Percentiles rank a stretch among this genome's conserved stretches.
Conservation (phyloP, 2,888 invertebrate genomes). For the Aricia artaxerxes region DNA sequence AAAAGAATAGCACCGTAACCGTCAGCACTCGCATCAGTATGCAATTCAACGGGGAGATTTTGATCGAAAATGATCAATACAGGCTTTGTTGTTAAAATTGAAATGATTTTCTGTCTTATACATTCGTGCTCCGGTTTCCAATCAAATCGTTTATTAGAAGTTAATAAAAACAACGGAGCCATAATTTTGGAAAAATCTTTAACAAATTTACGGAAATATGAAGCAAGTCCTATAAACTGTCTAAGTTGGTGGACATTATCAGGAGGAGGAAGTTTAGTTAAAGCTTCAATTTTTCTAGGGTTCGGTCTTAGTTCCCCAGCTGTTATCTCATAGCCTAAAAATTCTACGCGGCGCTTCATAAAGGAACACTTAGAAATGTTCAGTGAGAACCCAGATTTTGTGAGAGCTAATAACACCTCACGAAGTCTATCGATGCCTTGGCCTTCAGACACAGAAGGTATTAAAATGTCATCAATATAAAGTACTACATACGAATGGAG, state of each 20-base stretch:
- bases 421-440: conserved; percentile 28
- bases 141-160: background rate
- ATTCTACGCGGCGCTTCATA: conserved; percentile 39
- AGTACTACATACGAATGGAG: too few species aligned
- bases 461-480: conserved; percentile 33
- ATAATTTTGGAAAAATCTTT: too few species aligned
- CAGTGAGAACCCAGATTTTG: conserved; percentile 38
- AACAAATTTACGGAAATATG: too few species aligned
- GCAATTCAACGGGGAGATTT: conserved; percentile 27
- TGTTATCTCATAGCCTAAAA: conserved; percentile 40
- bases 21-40: conserved; percentile 42
- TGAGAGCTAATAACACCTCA: conserved; percentile 32
- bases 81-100: conserved; percentile 36
- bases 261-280: too few species aligned
- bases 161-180: too few species aligned
- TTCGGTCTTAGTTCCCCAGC: conserved; percentile 43
- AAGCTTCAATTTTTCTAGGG: conserved; percentile 6
- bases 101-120: conserved; percentile 34
- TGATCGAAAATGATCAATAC: conserved; percentile 40
- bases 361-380: conserved; percentile 44
- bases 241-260: too few species aligned
- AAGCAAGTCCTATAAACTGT: too few species aligned
- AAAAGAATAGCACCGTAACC: conserved; percentile 40
- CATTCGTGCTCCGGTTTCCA: conserved; percentile 32
- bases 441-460: too few species aligned